A percentile compares a stretch with the other conserved stretches of the same genome.
Conservation (phyloP, 2,797 vertebrate genomes). For the Austrolebias charrua region DNA sequence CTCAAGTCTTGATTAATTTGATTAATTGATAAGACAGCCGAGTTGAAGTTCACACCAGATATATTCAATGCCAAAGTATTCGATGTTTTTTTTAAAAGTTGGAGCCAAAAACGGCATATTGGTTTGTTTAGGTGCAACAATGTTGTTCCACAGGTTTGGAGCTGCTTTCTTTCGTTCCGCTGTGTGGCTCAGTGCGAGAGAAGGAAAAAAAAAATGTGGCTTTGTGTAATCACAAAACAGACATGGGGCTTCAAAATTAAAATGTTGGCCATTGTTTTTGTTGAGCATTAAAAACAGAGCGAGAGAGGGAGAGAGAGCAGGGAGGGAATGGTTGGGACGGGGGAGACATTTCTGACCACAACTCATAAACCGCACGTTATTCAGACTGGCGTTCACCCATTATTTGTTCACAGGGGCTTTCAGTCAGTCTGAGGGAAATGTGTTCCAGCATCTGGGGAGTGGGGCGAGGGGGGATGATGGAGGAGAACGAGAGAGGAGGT, state of each 20-base stretch:
- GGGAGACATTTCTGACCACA: constrained; percentile 94
- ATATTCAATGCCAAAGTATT: constrained; percentile 70
- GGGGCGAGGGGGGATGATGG: constrained; percentile 45
- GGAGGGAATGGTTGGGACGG: constrained; percentile 58
- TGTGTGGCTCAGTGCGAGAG: constrained; percentile 86
- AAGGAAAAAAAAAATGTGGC: constrained; percentile 85
- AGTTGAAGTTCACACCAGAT: constrained; percentile 51
- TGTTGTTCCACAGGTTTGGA: constrained; percentile 76
- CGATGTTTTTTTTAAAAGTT: constrained; percentile 78
- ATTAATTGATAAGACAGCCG: constrained; percentile 71
- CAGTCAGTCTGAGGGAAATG: constrained; percentile 92
- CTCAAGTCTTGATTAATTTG: constrained; percentile 55
- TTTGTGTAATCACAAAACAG: constrained; percentile 88
- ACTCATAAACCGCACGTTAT: constrained; percentile 95
- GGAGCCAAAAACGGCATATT: constrained; percentile 70
- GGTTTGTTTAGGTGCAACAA: constrained; percentile 82
- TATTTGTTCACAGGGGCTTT: constrained; percentile 97
- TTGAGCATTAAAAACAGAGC: constrained; percentile 87
- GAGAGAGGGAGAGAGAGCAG: constrained; percentile 65
- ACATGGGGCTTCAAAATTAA: constrained; percentile 81
- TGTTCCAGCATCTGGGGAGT: constrained; percentile 84
- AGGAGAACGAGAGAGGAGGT: constrained; percentile 60
- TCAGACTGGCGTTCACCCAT: constrained; percentile 93
- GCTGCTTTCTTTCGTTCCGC: constrained; percentile 85
- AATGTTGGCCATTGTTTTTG: constrained; percentile 86